Evolutionary conservation across 2,797 vertebrate genomes (phyloP), one percentile per base, ranked within the genome.

Genomic region (Perdix hodgsoniae): DNA sequence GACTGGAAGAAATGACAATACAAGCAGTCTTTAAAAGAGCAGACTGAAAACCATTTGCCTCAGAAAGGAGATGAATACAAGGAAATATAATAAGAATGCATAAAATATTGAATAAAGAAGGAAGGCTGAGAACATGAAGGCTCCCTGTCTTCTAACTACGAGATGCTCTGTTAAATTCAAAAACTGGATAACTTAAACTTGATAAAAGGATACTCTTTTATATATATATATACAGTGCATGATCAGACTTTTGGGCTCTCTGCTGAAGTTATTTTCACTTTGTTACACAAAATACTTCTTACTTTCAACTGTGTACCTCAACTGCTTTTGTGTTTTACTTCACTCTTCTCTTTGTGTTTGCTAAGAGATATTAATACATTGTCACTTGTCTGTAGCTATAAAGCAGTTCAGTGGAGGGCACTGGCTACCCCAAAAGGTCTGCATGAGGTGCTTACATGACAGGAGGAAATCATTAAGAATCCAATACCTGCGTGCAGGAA

Each of bases 91-190:
- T 63, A 94, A 91, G 82, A 78, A 61, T 52, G 76, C 73, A 90
- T 91, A 79, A 94, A 95, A 94, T 90, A 94, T 54, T 94, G 86
- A 92, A 95, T 89, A 94, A 94, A 95, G 79, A 75, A 81, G 29
- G 45, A 83, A 71, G 63, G 66, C 57, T 59, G 54, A 77, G 84
- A 95, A 87, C 50, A 66, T 11, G 81, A 93, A 29, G 54, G 19
- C 33, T 93, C 78, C 56, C 75, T 64, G 35, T 86, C 79, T 89
- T 78, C 2, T 50, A 92, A 74, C 35, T 65, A 70, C 13, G 39
- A 93, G 33, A 84, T 26, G 70, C 78, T 92, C 85, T 72, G 66
- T 70, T 95, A 88, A 93, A 89, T 80, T 88, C 21, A 92, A 88
- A 70, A 94, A 12, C 8, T 76, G 52, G 85, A 23, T 76, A 86